phyloP scores from a whole-genome alignment of 1,140 invertebrate species.

The Stenopsyche tienmushanensis region DNA sequence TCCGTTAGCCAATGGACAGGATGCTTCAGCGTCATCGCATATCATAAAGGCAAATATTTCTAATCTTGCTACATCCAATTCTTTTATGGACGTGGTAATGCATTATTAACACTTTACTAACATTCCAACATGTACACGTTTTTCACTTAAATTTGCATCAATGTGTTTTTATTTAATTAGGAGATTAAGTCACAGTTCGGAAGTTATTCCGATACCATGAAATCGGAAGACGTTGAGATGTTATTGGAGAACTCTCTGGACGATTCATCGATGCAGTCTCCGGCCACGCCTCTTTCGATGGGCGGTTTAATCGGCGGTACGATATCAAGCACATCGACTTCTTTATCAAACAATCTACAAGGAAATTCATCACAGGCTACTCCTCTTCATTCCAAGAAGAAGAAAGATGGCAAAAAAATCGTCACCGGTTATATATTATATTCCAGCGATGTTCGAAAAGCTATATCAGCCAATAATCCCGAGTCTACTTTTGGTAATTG shows the following conservation, averaged over 20 bases:
- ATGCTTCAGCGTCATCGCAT: slow-evolving; percentile 37
- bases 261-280: slow-evolving; percentile 52
- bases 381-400: slow-evolving; percentile 46
- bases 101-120: too few species aligned
- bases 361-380: slow-evolving; percentile 37
- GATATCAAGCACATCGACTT: slow-evolving; percentile 53
- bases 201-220: slow-evolving; percentile 44
- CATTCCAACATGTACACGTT: too few species aligned
- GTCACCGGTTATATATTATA: slow-evolving; percentile 98
- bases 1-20: slow-evolving; percentile 46
- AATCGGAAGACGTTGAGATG: slow-evolving; percentile 54
- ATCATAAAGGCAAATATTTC: slow-evolving; percentile 30
- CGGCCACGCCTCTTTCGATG: slow-evolving; percentile 52
- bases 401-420: slow-evolving; percentile 79
- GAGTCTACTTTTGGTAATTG: slow-evolving; percentile 84
- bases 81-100: slow-evolving; percentile 25
- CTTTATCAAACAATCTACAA: slow-evolving; percentile 55
- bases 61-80: slow-evolving; percentile 24
- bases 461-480: slow-evolving; percentile 84
- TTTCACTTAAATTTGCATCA: too few species aligned
- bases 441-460: slow-evolving; percentile 92
- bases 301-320: slow-evolving; percentile 39
- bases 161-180: not conserved
- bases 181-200: slow-evolving; percentile 10
- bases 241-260: slow-evolving; percentile 54